Percentiles rank a stretch among this genome's conserved stretches.
These are phyloP conservation scores for Coptodon bakossiorum DNA, from an alignment of 2,113 vertebrate genomes.

Conservation along the genomic window DNA sequence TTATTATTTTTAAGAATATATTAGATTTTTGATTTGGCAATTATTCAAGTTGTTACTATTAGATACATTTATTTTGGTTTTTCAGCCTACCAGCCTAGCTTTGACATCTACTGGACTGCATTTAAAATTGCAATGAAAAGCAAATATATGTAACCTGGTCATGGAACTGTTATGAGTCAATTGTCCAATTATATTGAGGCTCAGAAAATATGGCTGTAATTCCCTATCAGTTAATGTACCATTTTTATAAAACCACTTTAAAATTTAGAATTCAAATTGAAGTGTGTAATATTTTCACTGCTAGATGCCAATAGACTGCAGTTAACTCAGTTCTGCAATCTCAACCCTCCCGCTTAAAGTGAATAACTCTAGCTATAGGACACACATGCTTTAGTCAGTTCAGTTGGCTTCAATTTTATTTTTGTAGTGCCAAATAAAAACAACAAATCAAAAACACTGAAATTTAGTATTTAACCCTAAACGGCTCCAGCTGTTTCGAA, in stretches of 20 bases:
- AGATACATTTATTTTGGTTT: not conserved
- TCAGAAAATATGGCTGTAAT: not conserved
- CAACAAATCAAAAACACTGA: not conserved
- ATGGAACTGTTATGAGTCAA: not conserved
- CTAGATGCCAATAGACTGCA: not conserved
- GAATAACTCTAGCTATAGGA: not conserved
- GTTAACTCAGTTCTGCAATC: not conserved
- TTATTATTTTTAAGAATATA: not conserved
- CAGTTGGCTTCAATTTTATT: not conserved
- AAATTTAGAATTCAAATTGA: not conserved
- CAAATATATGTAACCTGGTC: not conserved
- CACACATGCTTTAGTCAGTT: not conserved
- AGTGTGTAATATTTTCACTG: not conserved
- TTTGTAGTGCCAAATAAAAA: not conserved
- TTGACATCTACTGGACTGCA: not conserved
- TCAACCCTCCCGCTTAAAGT: not conserved
- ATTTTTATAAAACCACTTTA: not conserved
- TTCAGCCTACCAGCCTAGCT: not conserved
- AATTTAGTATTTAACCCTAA: not conserved
- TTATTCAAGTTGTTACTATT: not conserved
- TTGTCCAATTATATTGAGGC: not conserved
- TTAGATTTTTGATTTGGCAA: fast-evolving
- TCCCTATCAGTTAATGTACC: not conserved
- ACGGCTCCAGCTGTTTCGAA: not conserved
- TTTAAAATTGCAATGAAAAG: not conserved